Evolutionary conservation across 2,113 vertebrate species (phyloP).

Genomic region (Patagioenas fasciata): DNA sequence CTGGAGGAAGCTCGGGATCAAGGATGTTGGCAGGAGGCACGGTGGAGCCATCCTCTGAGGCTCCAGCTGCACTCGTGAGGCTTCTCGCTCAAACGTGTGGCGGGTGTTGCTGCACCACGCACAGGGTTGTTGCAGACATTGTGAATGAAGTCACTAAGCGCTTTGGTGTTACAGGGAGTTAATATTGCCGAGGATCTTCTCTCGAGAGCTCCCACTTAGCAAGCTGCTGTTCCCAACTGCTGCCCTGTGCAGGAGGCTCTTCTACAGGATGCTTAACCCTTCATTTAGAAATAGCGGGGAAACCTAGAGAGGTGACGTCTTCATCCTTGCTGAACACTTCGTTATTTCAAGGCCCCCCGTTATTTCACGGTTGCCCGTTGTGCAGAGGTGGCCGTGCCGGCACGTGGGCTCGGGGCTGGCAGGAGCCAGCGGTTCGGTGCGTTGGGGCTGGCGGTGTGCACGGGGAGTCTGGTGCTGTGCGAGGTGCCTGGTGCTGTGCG

Average conservation of each 20-base stretch:
- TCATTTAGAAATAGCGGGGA: not conserved
- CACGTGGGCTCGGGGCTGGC: not conserved
- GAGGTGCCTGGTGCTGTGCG: no score
- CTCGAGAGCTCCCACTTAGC: not conserved
- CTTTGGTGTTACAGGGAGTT: not conserved
- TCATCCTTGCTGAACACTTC: not conserved
- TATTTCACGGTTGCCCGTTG: no score
- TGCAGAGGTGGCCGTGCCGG: not conserved
- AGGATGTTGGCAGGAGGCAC: not conserved
- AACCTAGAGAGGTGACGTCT: not conserved
- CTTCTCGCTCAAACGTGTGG: not conserved
- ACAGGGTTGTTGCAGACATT: not conserved
- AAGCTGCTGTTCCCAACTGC: not conserved
- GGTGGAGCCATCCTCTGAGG: not conserved
- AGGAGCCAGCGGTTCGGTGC: fast-evolving
- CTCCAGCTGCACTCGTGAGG: not conserved
- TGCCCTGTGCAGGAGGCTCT: not conserved
- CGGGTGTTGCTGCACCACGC: not conserved
- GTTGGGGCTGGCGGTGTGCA: not conserved
- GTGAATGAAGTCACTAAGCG: not conserved
- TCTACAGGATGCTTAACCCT: not conserved
- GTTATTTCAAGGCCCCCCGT: no score
- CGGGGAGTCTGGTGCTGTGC: not conserved
- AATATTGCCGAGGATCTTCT: not conserved
- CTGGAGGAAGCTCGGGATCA: fast-evolving